These are phyloP conservation scores for Platysternon megacephalum DNA, from an alignment of 2,113 vertebrate genomes.

Conservation along the genomic window DNA sequence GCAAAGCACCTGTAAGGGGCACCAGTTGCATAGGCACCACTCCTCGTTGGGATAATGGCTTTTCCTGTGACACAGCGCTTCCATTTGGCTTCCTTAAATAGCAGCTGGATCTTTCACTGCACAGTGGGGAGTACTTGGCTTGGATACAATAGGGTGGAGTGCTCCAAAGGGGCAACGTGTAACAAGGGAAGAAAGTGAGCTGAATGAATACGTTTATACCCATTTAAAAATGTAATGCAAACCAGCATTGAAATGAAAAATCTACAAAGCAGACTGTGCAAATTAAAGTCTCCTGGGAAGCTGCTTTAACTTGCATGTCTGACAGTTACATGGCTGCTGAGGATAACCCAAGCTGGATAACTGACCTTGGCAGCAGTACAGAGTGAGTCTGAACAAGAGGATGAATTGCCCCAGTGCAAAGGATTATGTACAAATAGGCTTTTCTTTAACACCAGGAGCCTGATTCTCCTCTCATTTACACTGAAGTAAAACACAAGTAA, in stretches of 20 bases:
- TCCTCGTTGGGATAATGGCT: neutral
- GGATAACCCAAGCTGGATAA: neutral
- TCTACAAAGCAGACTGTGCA: neutral
- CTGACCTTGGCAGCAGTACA: neutral
- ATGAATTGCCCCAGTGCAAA: neutral
- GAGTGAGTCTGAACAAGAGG: neutral
- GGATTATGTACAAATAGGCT: neutral
- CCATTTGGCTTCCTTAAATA: neutral
- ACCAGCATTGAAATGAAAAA: neutral
- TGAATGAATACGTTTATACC: neutral
- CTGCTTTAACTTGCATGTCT: neutral
- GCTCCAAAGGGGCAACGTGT: neutral
- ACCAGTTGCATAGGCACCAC: neutral
- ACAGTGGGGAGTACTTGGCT: neutral
- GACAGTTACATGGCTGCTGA: neutral
- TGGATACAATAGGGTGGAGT: accelerated
- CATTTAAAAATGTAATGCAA: constrained; percentile 31
- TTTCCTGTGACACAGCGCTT: neutral
- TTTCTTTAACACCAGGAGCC: neutral
- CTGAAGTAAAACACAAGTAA: neutral
- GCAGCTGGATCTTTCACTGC: neutral
- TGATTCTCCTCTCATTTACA: neutral
- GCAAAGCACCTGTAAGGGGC: too few species aligned
- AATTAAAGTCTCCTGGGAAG: neutral
- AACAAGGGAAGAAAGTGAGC: accelerated